Evolutionary conservation across 2,797 vertebrate genomes (phyloP), one percentile per base, ranked within the genome.

Genomic region (Rhadinocentrus ornatus): DNA sequence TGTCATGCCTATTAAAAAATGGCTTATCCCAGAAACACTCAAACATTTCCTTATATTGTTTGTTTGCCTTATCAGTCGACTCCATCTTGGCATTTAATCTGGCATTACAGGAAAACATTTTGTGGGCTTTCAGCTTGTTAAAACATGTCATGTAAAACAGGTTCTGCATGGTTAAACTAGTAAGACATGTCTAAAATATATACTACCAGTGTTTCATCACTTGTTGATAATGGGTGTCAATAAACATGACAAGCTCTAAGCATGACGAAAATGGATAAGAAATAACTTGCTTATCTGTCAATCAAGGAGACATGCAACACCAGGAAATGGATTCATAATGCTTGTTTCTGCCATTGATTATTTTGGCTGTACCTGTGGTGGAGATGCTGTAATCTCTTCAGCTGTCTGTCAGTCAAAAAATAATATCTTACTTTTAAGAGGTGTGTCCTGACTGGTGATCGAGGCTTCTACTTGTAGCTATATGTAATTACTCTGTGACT

Each of bases 401-500:
- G 75, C 80, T 72, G 81, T 76, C 78, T 64, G 55, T 90, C 84
- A 3, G 18, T 20, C 16, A 20, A 44, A 44, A 81, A 66, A 85
- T 27, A 52, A 26, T 10, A 59, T 79, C 74, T 81, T 77, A 63
- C 85, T 87, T 73, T 86, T 58, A 73, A 83, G 69, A 85, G 79
- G 57, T 46, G 57, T 46, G 68, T 84, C 71, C 78, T 6, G 26
- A 58, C 71, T 24, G 55, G 81, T 86, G 86, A 89, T 92, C 75
- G 74, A 88, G 85, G 80, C 67, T 83, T 75, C 76, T 39, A 75
- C 83, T 85, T 32, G 58, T 73, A 73, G 83, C 77, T 60, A 55
- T 85, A 72, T 89, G 81, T 86, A 91, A 90, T 91, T 88, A 91
- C 85, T 87, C 75, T 81, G 73, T 55, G 82, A 84, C 82, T 77